These are phyloP conservation scores for Agrilus planipennis DNA, from an alignment of 1,140 invertebrate species.

Conservation along the genomic window DNA sequence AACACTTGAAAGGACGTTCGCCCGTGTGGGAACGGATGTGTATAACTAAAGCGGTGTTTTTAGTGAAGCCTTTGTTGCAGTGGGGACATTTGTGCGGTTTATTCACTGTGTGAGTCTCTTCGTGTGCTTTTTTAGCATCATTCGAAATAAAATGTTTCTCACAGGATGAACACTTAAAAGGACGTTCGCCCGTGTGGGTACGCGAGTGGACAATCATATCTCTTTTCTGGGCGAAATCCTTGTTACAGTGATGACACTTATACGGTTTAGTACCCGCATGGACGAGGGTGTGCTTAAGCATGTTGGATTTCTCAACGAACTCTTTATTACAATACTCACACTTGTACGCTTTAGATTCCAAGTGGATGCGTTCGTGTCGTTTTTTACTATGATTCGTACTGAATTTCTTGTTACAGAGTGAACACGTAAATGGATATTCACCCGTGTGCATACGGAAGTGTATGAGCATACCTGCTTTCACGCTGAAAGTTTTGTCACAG, in stretches of 20 bases:
- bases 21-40: no score
- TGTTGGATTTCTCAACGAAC: no score
- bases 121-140: neutral
- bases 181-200: no score
- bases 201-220: no score
- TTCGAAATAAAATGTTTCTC: neutral
- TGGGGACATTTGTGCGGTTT: no score
- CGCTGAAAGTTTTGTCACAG: slow-evolving; percentile 52
- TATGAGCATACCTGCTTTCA: slow-evolving; percentile 48
- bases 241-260: slow-evolving; percentile 48
- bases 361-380: no score
- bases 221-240: slow-evolving; percentile 48
- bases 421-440: slow-evolving; percentile 60
- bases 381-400: no score
- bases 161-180: slow-evolving; percentile 4
- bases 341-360: no score
- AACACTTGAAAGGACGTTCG: slow-evolving; percentile 1
- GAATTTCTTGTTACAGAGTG: slow-evolving; percentile 57
- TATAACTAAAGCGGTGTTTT: no score
- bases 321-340: no score
- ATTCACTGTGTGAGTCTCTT: no score
- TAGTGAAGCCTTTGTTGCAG: no score
- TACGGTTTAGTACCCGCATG: slow-evolving; percentile 55
- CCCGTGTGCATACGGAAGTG: slow-evolving; percentile 62
- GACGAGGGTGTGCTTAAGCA: slow-evolving; percentile 47